Evolutionary conservation across 1,140 invertebrate species (phyloP).

Genomic region (Marisa cornuarietis): DNA sequence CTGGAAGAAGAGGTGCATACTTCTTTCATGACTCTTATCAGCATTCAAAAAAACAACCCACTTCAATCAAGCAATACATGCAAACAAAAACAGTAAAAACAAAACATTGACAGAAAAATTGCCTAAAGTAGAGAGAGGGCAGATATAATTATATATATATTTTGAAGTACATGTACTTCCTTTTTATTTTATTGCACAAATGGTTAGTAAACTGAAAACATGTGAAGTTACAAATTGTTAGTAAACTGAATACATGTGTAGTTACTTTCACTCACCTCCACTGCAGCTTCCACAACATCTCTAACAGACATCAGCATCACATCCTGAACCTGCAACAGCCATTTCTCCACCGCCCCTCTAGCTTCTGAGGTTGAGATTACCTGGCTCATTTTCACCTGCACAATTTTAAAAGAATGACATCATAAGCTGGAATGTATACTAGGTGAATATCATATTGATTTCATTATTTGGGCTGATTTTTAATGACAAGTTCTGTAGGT

Average conservation of each 20-base stretch:
- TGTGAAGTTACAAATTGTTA: not conserved
- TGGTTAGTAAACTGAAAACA: too few relatives aligned
- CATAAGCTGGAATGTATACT: too few relatives aligned
- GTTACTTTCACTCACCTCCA: conserved; percentile 46
- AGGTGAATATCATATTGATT: too few relatives aligned
- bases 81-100: not conserved
- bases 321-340: conserved; percentile 67
- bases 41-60: not conserved
- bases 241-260: not conserved
- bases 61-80: not conserved
- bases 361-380: conserved; percentile 64
- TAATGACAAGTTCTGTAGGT: too few relatives aligned
- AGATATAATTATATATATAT: too few relatives aligned
- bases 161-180: too few relatives aligned
- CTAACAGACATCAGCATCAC: conserved; percentile 64
- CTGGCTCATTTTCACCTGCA: conserved; percentile 49
- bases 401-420: too few relatives aligned
- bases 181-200: too few relatives aligned
- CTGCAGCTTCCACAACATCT: conserved; percentile 60
- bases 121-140: too few relatives aligned
- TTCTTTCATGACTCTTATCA: too few relatives aligned
- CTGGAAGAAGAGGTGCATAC: conserved; percentile 24
- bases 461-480: too few relatives aligned
- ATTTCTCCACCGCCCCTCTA: conserved; percentile 66
- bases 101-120: too few relatives aligned